Evolutionary conservation across 2,797 vertebrate species (phyloP).

Genomic region (Bufotes viridis): DNA sequence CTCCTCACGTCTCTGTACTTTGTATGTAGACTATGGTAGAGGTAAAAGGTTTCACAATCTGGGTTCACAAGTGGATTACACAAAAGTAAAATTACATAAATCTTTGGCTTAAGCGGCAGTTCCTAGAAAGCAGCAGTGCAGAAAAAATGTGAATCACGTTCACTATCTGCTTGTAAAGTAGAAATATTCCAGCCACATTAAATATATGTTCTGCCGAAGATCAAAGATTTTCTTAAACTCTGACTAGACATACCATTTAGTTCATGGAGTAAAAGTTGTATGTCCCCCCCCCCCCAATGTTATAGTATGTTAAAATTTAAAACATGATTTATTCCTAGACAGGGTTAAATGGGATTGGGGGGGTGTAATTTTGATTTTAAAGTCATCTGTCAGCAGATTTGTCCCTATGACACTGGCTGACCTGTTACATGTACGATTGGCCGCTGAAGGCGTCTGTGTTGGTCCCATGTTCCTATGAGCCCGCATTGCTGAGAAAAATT

Average conservation of each 20-base stretch:
- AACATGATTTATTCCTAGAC: too few relatives aligned
- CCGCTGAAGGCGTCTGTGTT: too few relatives aligned
- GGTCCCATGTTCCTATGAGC: too few relatives aligned
- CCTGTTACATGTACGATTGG: too few relatives aligned
- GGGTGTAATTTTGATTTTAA: too few relatives aligned
- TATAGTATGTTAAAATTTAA: too few relatives aligned
- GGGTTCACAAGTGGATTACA: slow-evolving; percentile 43
- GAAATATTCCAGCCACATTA: background rate
- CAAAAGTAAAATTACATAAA: slow-evolving; percentile 7
- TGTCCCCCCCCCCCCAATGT: too few relatives aligned
- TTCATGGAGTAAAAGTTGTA: background rate
- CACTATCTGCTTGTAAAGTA: slow-evolving; percentile 5
- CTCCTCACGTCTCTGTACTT: slow-evolving; percentile 17
- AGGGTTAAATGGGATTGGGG: too few relatives aligned
- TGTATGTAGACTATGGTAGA: background rate
- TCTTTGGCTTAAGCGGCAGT: slow-evolving; percentile 34
- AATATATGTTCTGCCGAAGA: background rate
- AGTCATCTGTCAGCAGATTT: too few relatives aligned
- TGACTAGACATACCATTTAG: slow-evolving; percentile 1
- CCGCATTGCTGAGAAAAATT: too few relatives aligned
- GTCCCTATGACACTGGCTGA: too few relatives aligned
- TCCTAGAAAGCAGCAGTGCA: slow-evolving; percentile 49
- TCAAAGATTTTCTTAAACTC: slow-evolving; percentile 19
- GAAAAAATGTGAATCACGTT: slow-evolving; percentile 22
- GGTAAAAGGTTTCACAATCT: slow-evolving; percentile 25